These are phyloP conservation scores for Lydus trimaculatus DNA, from an alignment of 2,888 invertebrate genomes.

Conservation along the genomic window DNA sequence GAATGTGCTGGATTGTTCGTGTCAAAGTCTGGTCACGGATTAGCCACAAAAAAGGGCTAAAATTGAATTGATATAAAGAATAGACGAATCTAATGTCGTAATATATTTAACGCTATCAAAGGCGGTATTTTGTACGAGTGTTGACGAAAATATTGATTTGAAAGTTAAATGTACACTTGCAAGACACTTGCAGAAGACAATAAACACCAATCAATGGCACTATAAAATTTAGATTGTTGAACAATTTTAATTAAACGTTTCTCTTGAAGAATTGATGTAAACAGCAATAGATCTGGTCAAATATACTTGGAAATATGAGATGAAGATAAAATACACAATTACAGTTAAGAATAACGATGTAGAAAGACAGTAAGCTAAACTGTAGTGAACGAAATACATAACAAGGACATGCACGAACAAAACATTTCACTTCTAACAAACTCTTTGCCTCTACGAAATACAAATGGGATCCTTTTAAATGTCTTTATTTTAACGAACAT, in stretches of 20 bases:
- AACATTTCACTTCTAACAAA: not conserved
- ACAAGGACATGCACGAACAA: not conserved
- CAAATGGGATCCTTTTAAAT: not conserved
- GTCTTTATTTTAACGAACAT: not conserved
- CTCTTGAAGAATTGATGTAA: not conserved
- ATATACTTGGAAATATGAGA: not conserved
- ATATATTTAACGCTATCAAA: slow-evolving; percentile 32
- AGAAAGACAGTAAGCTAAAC: not conserved
- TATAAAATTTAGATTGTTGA: not conserved
- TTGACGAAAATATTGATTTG: slow-evolving; percentile 7
- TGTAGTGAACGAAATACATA: not conserved
- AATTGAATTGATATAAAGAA: slow-evolving; percentile 39
- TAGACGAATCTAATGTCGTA: slow-evolving; percentile 32
- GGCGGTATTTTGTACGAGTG: slow-evolving; percentile 21
- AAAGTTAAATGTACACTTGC: not conserved
- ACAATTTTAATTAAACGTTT: not conserved
- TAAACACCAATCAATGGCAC: not conserved
- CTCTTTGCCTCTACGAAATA: not conserved
- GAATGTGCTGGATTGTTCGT: slow-evolving; percentile 33
- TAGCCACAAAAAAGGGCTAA: slow-evolving; percentile 33
- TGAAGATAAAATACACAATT: not conserved
- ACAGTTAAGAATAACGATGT: not conserved
- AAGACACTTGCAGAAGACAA: not conserved
- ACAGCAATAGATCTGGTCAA: not conserved
- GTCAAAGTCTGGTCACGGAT: slow-evolving; percentile 38